Conservation (phyloP, 2,113 vertebrate genomes). For the Potamarius usumacintae region DNA sequence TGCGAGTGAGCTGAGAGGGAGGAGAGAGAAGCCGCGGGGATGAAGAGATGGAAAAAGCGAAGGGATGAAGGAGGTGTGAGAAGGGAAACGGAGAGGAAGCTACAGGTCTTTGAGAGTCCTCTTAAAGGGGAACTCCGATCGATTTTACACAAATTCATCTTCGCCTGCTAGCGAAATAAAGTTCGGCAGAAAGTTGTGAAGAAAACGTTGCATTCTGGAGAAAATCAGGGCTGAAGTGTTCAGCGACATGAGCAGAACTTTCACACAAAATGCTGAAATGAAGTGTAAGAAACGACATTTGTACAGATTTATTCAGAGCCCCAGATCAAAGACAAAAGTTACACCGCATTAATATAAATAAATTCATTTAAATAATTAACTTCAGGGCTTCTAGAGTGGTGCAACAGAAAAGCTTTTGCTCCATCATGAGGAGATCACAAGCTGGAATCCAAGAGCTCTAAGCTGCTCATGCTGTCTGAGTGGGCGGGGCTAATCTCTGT, state of each 20-base stretch:
- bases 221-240: background rate
- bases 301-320: background rate
- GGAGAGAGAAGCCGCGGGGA: conserved; percentile 9
- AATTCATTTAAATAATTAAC: no score
- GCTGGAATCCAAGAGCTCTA: no score
- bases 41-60: background rate
- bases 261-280: background rate
- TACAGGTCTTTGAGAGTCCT: conserved; percentile 9
- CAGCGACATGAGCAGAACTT: background rate
- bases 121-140: background rate
- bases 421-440: no score
- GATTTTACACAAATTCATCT: conserved; percentile 6
- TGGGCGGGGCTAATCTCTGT: no score
- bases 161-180: background rate
- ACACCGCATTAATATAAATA: no score
- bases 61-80: background rate
- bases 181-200: background rate
- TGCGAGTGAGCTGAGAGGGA: conserved; percentile 50
- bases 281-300: background rate
- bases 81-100: conserved; percentile 7
- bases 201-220: background rate
- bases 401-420: no score
- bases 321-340: no score
- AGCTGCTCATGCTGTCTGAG: no score
- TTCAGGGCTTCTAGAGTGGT: no score